Evolutionary conservation across 2,888 invertebrate species (phyloP).

Genomic region (Epirrhoe alternata): DNA sequence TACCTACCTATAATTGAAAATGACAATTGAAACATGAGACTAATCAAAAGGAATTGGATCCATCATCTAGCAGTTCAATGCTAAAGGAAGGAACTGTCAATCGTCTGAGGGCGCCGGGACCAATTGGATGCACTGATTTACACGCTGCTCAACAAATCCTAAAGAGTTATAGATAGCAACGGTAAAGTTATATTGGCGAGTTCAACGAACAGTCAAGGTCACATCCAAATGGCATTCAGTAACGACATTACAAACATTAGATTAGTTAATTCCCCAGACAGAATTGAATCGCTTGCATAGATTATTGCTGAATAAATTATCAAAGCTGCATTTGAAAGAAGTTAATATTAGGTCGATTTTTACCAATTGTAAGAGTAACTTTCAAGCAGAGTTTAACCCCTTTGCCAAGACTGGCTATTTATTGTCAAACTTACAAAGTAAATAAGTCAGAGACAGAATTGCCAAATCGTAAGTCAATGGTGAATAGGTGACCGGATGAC

Average conservation of each 20-base stretch:
- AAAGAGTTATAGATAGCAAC: slow-evolving; percentile 7
- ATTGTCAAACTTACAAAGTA: not conserved
- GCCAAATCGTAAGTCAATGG: slow-evolving; percentile 35
- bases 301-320: not conserved
- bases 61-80: slow-evolving; percentile 9
- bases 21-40: slow-evolving; percentile 4
- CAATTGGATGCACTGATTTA: slow-evolving; percentile 37
- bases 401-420: not conserved
- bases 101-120: slow-evolving; percentile 29
- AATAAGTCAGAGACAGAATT: slow-evolving; percentile 26
- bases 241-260: slow-evolving; percentile 15
- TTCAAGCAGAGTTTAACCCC: not conserved
- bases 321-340: no score
- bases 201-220: slow-evolving; percentile 27
- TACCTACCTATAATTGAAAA: not conserved
- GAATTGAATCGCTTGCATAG: not conserved
- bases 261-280: slow-evolving; percentile 1
- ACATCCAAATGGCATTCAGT: slow-evolving; percentile 15
- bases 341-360: not conserved
- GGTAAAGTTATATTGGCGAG: slow-evolving; percentile 6
- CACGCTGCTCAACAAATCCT: slow-evolving; percentile 25
- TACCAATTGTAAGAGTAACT: not conserved
- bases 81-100: slow-evolving; percentile 34
- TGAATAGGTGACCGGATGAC: slow-evolving; percentile 41
- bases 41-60: slow-evolving; percentile 8